Evolutionary conservation across 2,888 invertebrate genomes (phyloP).

Genomic region (Spisula solida): DNA sequence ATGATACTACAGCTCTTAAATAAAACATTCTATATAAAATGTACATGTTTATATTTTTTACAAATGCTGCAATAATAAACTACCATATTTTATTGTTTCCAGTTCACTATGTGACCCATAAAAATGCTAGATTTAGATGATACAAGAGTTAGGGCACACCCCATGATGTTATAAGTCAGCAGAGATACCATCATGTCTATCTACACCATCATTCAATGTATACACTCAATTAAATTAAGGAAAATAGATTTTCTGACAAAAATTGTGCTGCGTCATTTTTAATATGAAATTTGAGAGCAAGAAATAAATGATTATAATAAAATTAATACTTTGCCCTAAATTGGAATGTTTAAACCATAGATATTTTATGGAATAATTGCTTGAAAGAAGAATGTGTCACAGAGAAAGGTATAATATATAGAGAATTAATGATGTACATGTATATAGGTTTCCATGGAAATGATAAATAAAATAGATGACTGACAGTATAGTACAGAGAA

Average conservation of each 20-base stretch:
- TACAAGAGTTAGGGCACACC: neutral
- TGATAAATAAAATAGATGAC: neutral
- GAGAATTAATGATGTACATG: no score
- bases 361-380: neutral
- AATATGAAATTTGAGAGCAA: neutral
- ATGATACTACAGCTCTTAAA: no score
- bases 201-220: neutral
- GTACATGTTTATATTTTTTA: no score
- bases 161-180: neutral
- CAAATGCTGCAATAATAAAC: no score
- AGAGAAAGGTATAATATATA: neutral
- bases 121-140: neutral
- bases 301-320: neutral
- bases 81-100: no score
- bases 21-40: no score
- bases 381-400: neutral
- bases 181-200: neutral
- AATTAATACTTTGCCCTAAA: neutral
- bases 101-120: no score
- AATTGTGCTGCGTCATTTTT: neutral
- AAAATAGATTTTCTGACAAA: neutral
- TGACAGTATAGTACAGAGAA: neutral
- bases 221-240: no score
- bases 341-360: neutral
- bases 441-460: constrained; percentile 20